Evolutionary conservation across 2,888 invertebrate species (phyloP), one percentile per base, ranked within the genome.

Genomic region (Cantharis flavilabris): DNA sequence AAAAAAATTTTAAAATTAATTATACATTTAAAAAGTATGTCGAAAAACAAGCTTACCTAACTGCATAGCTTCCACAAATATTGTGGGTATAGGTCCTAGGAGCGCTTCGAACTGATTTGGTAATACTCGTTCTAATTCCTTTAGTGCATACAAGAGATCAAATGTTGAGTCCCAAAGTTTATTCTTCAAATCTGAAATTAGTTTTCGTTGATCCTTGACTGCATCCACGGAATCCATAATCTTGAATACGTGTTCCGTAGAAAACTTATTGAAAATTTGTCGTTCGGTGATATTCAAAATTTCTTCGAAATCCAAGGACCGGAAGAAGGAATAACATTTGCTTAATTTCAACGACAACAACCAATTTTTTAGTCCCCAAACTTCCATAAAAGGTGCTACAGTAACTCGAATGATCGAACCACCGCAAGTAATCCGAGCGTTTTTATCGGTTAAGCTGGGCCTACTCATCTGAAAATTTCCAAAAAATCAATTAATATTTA

Each of bases 91-190:
- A 0, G 7, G n/a, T n/a, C 49, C 49, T 9, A 49, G 49, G n/a
- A 49, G 49, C 2, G 49, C 49, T 2, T n/a, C 7, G 9, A 49
- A 49, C n/a, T 49, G 49, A 3, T 0, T n/a, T 0, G 49, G 49
- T 2, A 49, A 5, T 0, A 49, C 7, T 0, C n/a, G 2, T 49
- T n/a, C 49, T n/a, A 49, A 49, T 9, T n/a, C n/a, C 2, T 0
- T 2, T 2, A 49, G 9, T 0, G 3, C n/a, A n/a, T 1, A 7
- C 0, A 0, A 0, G 2, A 49, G n/a, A 7, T 49, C 49, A 2
- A 1, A 1, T 26, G 5, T n/a, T n/a, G 13, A 4, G n/a, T 7
- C 49, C 7, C 4, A n/a, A 7, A 49, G 5, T 2, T n/a, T 13
- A 0, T n/a, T n/a, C 5, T 49, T 49, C n/a, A n/a, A 0, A 7